Evolutionary conservation across 2,797 vertebrate species (phyloP).

Genomic region (Sebastolobus alascanus): DNA sequence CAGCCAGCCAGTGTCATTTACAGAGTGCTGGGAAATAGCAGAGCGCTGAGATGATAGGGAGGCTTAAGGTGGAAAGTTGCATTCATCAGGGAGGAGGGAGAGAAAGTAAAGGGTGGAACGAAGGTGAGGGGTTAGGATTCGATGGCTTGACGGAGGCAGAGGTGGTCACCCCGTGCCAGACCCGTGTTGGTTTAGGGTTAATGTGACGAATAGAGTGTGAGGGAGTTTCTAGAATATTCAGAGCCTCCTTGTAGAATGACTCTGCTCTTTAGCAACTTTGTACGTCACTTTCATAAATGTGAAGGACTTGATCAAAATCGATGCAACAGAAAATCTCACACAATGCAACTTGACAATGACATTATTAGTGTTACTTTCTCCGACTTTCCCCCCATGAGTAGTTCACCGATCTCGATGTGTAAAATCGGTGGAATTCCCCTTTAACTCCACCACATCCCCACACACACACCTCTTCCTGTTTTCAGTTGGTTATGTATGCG

Average conservation of each 20-base stretch:
- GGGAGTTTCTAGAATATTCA: slow-evolving; percentile 17
- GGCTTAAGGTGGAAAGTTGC: slow-evolving; percentile 70
- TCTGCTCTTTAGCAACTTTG: neutral
- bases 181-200: neutral
- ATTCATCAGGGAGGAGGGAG: slow-evolving; percentile 49
- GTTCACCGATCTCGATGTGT: slow-evolving; percentile 40
- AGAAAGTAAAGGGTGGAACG: slow-evolving; percentile 22
- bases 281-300: neutral
- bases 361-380: neutral
- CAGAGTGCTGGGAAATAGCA: slow-evolving; percentile 85
- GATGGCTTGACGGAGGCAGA: slow-evolving; percentile 31
- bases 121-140: slow-evolving; percentile 40
- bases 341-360: neutral
- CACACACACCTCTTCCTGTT: slow-evolving; percentile 72
- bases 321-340: neutral
- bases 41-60: slow-evolving; percentile 74
- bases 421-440: slow-evolving; percentile 69
- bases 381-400: slow-evolving; percentile 1
- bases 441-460: slow-evolving; percentile 21
- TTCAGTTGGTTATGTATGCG: slow-evolving; percentile 64
- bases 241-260: neutral
- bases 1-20: slow-evolving; percentile 82
- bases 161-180: neutral
- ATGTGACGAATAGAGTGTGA: neutral
- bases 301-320: neutral